Evolutionary conservation across 1,140 invertebrate genomes (phyloP), one percentile per base, ranked within the genome.

Genomic region (Papilio glaucus): DNA sequence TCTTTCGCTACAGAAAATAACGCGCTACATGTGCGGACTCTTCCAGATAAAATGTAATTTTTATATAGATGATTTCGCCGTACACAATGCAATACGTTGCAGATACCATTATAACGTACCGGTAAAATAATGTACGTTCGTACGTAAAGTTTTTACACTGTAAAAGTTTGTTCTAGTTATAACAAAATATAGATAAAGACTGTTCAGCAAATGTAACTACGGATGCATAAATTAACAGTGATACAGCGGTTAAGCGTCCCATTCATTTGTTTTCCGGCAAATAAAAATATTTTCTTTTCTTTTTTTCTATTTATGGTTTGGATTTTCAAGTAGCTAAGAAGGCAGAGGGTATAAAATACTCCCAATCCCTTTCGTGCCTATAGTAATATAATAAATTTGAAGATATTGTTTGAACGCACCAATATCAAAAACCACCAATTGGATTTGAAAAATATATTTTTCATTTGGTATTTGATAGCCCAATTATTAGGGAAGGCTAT

Each of bases 1-100:
- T 63, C 37, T 63, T 63, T 63, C 24, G 24, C 39, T 26, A 42
- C 21, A 42, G 63, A 68, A 68, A 68, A 68, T 45, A 68, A 67
- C 18, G 63, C 24, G 41, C 21, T 67, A 26, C 63, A 67, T 42
- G 63, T 42, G 41, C 39, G 41, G 12, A 45, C 21, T 41, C 18
- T 33, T 21, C n/a, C 18, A 68, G 63, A 68, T 68, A 68, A 68
- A 68, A 68, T 68, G 41, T 68, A 68, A 69, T 69, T 69, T 53
- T 49, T 53, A 69, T 69, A 69, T 53, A 69, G 67, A 67, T 26
- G 63, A 69, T 69, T 69, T 69, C 42, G 15, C 42, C 29, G 9
- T 69, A 26, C 37, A 69, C 67, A 49, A 49, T 68, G 65, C 65
- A 68, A 49, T 24, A 49, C 33, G 42, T 42, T 42, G 63, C 63